phyloP scores from a whole-genome alignment of 1,140 invertebrate species.

The Monochamus saltuarius region DNA sequence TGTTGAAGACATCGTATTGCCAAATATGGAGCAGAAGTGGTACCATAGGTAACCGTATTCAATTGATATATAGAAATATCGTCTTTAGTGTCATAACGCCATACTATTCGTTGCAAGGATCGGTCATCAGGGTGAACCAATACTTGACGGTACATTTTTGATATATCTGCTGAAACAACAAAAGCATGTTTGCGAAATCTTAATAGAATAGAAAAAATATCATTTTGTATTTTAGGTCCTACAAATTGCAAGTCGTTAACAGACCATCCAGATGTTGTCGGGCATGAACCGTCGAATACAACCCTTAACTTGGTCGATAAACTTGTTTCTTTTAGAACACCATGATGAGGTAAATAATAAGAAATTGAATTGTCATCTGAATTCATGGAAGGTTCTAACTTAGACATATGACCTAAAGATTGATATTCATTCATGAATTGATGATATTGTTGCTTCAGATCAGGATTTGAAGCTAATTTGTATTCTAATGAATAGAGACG shows the following conservation, averaged over 20 bases:
- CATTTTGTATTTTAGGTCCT: constrained; percentile 48
- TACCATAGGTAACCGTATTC: constrained; percentile 46
- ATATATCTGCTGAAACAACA: constrained; percentile 46
- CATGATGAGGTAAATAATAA: constrained; percentile 38
- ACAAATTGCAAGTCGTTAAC: constrained; percentile 42
- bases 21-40: constrained; percentile 38
- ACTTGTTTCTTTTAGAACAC: too few relatives aligned
- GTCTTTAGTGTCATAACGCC: constrained; percentile 33
- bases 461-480: too few relatives aligned
- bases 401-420: too few relatives aligned
- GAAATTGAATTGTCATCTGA: too few relatives aligned
- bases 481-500: too few relatives aligned
- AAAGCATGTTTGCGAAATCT: constrained; percentile 38
- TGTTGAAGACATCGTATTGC: constrained; percentile 37
- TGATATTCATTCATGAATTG: too few relatives aligned
- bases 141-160: constrained; percentile 54
- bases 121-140: constrained; percentile 38
- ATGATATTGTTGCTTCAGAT: too few relatives aligned
- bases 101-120: constrained; percentile 48
- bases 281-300: constrained; percentile 48
- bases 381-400: too few relatives aligned
- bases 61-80: constrained; percentile 31
- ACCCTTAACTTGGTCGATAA: constrained; percentile 40
- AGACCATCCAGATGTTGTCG: constrained; percentile 30
- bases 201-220: constrained; percentile 41